Percentiles rank a stretch among this genome's conserved stretches.
Evolutionary conservation across 2,797 vertebrate genomes (phyloP).

Genomic region (Malacoraja senta): DNA sequence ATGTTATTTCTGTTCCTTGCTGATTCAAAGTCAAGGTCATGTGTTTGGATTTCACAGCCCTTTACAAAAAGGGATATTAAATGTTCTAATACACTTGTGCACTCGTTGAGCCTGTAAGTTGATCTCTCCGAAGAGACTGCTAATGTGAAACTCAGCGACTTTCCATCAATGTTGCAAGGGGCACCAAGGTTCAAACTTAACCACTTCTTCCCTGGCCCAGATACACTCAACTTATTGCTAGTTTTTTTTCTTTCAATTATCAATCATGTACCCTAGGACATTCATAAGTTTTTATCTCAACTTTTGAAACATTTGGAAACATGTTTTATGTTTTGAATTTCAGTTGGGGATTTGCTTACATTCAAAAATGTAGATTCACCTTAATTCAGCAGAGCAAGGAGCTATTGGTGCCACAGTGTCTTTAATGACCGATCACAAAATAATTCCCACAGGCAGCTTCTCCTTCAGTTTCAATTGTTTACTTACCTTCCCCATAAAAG

Average conservation of each 20-base stretch:
- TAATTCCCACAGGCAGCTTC: no score
- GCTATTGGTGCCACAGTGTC: neutral
- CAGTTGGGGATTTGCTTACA: neutral
- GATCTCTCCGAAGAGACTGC: conserved; percentile 19
- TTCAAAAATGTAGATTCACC: neutral
- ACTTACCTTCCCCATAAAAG: neutral
- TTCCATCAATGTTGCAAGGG: neutral
- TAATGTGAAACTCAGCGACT: neutral
- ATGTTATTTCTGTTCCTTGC: neutral
- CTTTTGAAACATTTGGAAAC: neutral
- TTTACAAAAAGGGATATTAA: conserved; percentile 13
- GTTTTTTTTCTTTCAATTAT: neutral
- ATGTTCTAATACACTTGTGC: neutral
- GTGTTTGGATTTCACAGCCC: conserved; percentile 11
- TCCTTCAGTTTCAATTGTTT: no score
- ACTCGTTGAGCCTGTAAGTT: neutral
- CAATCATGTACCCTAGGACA: neutral
- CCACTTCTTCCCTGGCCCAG: neutral
- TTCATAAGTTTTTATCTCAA: neutral
- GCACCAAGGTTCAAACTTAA: neutral
- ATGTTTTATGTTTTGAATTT: neutral
- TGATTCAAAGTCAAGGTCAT: conserved; percentile 29
- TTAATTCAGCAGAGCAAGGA: neutral
- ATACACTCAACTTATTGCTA: neutral
- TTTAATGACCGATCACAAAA: neutral